A percentile compares a stretch with the other conserved stretches of the same genome.
These are phyloP conservation scores for Brachionus plicatilis DNA, from an alignment of 1,140 invertebrate species.

Conservation along the genomic window DNA sequence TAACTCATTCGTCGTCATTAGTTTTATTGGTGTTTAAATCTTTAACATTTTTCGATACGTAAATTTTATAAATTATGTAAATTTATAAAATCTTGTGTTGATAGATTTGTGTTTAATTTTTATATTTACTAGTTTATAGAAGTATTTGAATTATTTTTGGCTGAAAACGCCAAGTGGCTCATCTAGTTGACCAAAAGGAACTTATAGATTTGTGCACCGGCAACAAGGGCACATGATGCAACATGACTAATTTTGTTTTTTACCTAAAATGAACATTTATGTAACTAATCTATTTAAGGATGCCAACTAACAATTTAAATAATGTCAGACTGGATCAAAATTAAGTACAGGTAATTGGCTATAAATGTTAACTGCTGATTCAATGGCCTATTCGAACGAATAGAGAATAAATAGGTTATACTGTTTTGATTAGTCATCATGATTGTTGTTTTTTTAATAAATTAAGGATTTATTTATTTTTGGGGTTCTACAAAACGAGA, in stretches of 20 bases:
- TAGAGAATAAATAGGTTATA: neutral
- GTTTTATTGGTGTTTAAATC: neutral
- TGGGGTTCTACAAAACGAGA: neutral
- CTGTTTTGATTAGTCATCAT: neutral
- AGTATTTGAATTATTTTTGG: neutral
- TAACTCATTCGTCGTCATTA: neutral
- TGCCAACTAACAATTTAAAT: neutral
- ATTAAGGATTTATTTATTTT: neutral
- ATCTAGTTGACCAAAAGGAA: no score
- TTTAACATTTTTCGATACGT: conserved; percentile 14
- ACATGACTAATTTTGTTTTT: neutral
- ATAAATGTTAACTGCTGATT: no score
- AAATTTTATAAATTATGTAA: conserved; percentile 10
- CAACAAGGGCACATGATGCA: neutral
- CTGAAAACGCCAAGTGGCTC: no score
- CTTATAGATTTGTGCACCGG: no score
- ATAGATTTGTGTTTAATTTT: neutral
- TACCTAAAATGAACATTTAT: neutral
- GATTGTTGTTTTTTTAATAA: neutral
- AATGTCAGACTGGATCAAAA: neutral
- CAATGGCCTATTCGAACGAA: no score
- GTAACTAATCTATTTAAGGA: neutral
- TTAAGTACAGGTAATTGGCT: no score
- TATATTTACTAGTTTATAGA: neutral
- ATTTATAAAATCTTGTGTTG: neutral